phyloP scores from a whole-genome alignment of 2,888 invertebrate species.

The Theodoxus fluviatilis region DNA sequence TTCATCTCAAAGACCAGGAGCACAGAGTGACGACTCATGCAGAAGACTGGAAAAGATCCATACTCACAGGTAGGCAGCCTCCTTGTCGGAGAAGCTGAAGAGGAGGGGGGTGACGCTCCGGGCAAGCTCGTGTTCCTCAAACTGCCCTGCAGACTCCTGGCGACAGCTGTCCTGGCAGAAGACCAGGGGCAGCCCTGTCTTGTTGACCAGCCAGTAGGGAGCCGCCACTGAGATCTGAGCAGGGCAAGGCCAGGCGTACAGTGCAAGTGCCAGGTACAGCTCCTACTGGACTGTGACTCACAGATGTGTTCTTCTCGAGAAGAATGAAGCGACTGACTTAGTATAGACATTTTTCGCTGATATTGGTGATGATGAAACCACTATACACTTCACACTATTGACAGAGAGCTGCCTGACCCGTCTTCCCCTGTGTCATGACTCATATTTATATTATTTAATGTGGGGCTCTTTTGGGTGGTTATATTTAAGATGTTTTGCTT shows the following conservation, averaged over 20 bases:
- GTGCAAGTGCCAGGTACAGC: too few relatives aligned
- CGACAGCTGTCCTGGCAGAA: conserved; percentile 79
- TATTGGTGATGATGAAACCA: too few relatives aligned
- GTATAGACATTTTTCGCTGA: background rate
- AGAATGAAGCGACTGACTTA: background rate
- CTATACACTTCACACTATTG: too few relatives aligned
- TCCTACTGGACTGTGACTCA: too few relatives aligned
- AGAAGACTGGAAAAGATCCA: background rate
- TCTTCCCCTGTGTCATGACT: too few relatives aligned
- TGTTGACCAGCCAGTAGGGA: conserved; percentile 95
- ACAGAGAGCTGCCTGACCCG: too few relatives aligned
- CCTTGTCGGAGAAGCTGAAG: conserved; percentile 91
- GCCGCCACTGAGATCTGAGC: conserved; percentile 78
- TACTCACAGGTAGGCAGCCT: conserved; percentile 69
- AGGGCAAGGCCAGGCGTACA: background rate
- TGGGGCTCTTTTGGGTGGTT: too few relatives aligned
- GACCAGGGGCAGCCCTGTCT: conserved; percentile 92
- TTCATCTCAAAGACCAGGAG: too few relatives aligned
- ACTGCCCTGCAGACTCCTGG: conserved; percentile 77
- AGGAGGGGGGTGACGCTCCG: conserved; percentile 90
- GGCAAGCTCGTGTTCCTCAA: conserved; percentile 92
- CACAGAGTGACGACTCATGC: background rate
- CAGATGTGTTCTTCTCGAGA: background rate
- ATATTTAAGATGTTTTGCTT: too few relatives aligned
- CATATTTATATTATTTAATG: too few relatives aligned